Percentiles rank a stretch among this genome's conserved stretches.
Evolutionary conservation across 92 coral and sea anemone species (phyloP).

Genomic region (Virgularia gustaviana): DNA sequence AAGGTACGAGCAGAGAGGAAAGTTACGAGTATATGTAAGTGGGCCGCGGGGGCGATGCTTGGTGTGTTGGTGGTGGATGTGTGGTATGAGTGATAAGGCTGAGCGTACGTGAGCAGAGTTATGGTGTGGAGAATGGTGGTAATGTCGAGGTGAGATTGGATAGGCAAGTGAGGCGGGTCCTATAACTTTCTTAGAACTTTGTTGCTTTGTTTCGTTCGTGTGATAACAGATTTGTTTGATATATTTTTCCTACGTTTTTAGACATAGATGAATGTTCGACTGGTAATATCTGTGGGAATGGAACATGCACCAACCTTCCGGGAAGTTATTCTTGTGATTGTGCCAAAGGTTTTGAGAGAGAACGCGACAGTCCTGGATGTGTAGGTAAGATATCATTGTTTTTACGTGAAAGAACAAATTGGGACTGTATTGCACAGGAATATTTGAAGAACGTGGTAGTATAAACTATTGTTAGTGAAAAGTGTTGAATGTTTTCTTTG

Average conservation of each 20-base stretch:
- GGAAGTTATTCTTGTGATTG: slow-evolving; percentile 83
- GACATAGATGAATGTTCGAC: slow-evolving; percentile 80
- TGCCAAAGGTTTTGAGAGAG: slow-evolving; percentile 67
- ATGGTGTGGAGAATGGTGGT: neutral
- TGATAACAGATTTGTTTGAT: neutral
- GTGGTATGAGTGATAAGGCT: too few relatives aligned
- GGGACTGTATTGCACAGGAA: too few relatives aligned
- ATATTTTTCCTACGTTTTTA: slow-evolving; percentile 19
- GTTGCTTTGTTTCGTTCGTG: neutral
- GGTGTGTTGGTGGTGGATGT: too few relatives aligned
- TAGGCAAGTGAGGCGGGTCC: too few relatives aligned
- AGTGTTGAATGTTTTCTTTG: too few relatives aligned
- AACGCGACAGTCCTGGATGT: slow-evolving; percentile 73
- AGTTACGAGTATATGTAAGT: too few relatives aligned
- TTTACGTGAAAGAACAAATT: neutral
- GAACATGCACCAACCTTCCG: slow-evolving; percentile 74
- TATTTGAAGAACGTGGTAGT: too few relatives aligned
- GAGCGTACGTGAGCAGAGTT: neutral
- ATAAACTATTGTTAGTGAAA: too few relatives aligned
- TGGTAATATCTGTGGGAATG: slow-evolving; percentile 74
- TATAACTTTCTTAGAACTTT: neutral
- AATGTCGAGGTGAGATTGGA: too few relatives aligned
- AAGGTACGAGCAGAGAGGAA: slow-evolving; percentile 54
- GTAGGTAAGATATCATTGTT: slow-evolving; percentile 45
- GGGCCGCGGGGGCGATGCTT: too few relatives aligned